Evolutionary conservation across 2,797 vertebrate species (phyloP).

Genomic region (Dipus sagitta): DNA sequence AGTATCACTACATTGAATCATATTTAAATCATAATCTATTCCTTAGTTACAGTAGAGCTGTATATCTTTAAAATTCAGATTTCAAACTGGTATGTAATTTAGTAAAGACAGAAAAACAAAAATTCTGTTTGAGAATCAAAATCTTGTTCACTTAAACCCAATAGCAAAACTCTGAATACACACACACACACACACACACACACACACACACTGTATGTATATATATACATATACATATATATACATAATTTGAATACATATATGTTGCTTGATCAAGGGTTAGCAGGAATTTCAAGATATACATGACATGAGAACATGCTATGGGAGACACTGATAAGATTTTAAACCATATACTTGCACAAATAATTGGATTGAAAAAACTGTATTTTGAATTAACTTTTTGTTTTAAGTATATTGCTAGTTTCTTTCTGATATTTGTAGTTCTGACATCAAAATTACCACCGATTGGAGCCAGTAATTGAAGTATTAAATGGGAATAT

Average conservation of each 20-base stretch:
- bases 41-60: not conserved
- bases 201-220: too few species aligned
- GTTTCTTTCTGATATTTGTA: slow-evolving; percentile 10
- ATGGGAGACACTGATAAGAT: not conserved
- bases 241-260: too few species aligned
- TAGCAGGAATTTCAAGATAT: not conserved
- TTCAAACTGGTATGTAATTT: not conserved
- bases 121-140: not conserved
- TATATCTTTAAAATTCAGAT: not conserved
- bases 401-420: not conserved
- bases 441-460: not conserved
- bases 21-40: slow-evolving; percentile 1
- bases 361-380: not conserved
- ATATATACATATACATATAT: too few species aligned
- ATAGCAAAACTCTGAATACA: not conserved
- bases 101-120: not conserved
- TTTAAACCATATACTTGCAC: not conserved
- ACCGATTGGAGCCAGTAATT: not conserved
- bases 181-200: too few species aligned
- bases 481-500: slow-evolving; percentile 7
- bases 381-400: slow-evolving; percentile 2
- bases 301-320: not conserved
- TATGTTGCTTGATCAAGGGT: slow-evolving; percentile 3
- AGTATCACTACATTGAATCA: not conserved
- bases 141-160: not conserved